Evolutionary conservation across 64 coral and sea anemone species (phyloP).

Genomic region (Cladopsammia gracilis): DNA sequence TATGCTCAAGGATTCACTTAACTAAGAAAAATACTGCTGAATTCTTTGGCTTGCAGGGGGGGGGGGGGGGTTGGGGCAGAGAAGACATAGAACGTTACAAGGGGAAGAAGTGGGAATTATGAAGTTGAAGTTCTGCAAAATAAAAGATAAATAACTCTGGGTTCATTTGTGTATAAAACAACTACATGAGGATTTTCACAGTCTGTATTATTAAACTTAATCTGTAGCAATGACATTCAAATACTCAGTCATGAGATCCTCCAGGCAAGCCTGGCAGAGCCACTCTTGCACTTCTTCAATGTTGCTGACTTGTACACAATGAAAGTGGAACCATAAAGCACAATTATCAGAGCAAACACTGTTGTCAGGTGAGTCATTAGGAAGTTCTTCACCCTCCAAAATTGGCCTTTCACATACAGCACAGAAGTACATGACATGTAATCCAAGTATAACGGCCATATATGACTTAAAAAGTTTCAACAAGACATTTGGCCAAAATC

Average conservation of each 20-base stretch:
- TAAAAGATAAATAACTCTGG: too few relatives aligned
- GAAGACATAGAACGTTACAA: not conserved
- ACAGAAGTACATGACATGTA: conserved; percentile 28
- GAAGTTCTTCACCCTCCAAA: too few relatives aligned
- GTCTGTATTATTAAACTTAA: not conserved
- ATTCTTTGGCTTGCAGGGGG: not conserved
- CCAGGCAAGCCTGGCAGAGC: conserved; percentile 28
- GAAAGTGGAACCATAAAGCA: conserved; percentile 49
- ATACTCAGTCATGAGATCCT: conserved; percentile 14
- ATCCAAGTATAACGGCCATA: conserved; percentile 47
- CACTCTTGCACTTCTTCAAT: conserved; percentile 57
- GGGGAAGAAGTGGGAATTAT: not conserved
- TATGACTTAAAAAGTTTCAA: conserved; percentile 36
- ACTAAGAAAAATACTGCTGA: not conserved
- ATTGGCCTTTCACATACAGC: conserved; percentile 33
- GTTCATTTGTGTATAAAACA: too few relatives aligned
- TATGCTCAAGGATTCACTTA: not conserved
- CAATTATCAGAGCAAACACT: conserved; percentile 51
- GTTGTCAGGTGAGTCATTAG: conserved; percentile 52
- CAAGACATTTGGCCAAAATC: conserved; percentile 3
- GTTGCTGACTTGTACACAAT: conserved; percentile 16
- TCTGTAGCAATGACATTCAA: not conserved
- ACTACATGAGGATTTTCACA: too few relatives aligned
- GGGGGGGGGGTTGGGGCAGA: not conserved
- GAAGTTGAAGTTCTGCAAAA: too few relatives aligned